A percentile compares a stretch with the other conserved stretches of the same genome.
Conservation (phyloP, 2,797 vertebrate genomes). For the Florisuga fusca region DNA sequence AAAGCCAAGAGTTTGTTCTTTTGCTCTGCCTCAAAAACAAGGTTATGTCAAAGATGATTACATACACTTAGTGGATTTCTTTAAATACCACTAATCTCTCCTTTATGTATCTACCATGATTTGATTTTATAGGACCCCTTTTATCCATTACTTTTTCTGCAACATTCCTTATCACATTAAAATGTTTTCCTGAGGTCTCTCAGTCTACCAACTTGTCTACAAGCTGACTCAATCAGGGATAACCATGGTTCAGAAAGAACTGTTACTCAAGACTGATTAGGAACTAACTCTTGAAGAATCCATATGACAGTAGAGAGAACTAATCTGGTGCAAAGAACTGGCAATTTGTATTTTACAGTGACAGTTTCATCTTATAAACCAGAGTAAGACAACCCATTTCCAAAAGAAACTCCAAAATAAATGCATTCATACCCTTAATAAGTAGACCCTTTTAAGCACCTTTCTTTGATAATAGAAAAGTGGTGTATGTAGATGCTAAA, state of each 20-base stretch:
- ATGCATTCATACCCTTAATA: background rate
- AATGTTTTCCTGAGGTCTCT: background rate
- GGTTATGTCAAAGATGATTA: background rate
- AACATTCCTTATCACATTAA: background rate
- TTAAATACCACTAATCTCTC: constrained; percentile 9
- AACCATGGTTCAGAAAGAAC: background rate
- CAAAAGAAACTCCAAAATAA: background rate
- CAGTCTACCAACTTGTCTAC: background rate
- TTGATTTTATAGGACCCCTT: background rate
- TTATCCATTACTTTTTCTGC: background rate
- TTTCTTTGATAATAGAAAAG: background rate
- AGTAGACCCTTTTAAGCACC: background rate
- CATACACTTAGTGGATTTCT: background rate
- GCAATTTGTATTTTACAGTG: background rate
- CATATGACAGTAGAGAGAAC: background rate
- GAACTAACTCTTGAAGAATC: background rate
- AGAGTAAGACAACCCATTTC: background rate
- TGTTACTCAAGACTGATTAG: background rate
- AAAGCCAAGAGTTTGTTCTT: constrained; percentile 19
- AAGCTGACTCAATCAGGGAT: background rate
- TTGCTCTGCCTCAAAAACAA: background rate
- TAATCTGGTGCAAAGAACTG: background rate
- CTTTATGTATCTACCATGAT: constrained; percentile 15
- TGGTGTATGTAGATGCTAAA: background rate
- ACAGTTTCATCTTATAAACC: background rate